phyloP scores from a whole-genome alignment of 2,797 vertebrate genomes.

The Melanotaenia maccullochi region DNA sequence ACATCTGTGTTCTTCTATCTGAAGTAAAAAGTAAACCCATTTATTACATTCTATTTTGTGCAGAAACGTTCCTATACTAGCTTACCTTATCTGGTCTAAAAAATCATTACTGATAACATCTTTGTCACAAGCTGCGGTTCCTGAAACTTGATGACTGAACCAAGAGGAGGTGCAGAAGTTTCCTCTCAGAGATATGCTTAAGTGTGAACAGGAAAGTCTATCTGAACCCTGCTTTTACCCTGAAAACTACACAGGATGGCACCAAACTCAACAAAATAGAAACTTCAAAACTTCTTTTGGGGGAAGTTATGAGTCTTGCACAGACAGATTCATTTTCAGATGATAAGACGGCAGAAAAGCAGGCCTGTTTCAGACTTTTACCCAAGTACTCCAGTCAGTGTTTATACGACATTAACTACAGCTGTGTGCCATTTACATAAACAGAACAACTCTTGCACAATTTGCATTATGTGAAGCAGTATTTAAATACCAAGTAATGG shows the following conservation, averaged over 20 bases:
- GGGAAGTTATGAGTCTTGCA: not conserved
- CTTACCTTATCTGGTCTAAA: not conserved
- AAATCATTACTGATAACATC: too few species aligned
- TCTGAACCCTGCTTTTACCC: not conserved
- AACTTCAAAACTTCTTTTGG: not conserved
- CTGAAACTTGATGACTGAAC: not conserved
- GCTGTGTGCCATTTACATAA: not conserved
- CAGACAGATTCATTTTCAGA: too few species aligned
- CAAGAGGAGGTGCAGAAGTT: not conserved
- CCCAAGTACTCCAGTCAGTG: conserved; percentile 59
- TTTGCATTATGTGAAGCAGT: conserved; percentile 33
- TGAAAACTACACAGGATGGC: conserved; percentile 1
- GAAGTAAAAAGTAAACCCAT: too few species aligned
- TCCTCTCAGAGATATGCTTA: not conserved
- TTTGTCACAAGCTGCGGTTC: too few species aligned
- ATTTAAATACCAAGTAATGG: conserved; percentile 53
- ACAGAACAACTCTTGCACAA: conserved; percentile 13
- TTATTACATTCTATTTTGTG: not conserved
- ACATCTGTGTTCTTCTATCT: too few species aligned
- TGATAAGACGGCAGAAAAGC: too few species aligned
- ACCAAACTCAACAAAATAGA: conserved; percentile 9
- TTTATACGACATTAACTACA: not conserved
- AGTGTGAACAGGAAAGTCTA: not conserved
- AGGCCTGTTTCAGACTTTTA: conserved; percentile 28
- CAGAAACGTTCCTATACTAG: not conserved